Conservation (phyloP, 2,113 vertebrate species). For the Pygoscelis adeliae region DNA sequence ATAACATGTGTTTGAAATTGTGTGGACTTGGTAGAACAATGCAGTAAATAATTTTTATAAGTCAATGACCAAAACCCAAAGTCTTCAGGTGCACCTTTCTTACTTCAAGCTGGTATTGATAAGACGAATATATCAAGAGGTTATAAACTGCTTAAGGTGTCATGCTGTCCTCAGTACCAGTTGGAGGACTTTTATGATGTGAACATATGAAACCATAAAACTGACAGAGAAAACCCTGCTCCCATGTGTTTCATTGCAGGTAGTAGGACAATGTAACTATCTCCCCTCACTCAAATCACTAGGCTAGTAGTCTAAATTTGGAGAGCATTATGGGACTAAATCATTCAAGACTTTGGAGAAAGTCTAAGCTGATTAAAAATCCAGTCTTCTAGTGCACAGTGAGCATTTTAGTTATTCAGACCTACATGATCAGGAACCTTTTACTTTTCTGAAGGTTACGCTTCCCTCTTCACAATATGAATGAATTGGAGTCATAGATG, state of each 20-base stretch:
- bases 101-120: not conserved
- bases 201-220: slow-evolving; percentile 24
- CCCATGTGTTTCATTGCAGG: not conserved
- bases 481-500: not conserved
- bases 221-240: not conserved
- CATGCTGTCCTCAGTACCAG: slow-evolving; percentile 1
- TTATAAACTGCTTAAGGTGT: slow-evolving; percentile 11
- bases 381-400: not conserved
- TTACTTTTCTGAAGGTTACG: not conserved
- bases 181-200: not conserved
- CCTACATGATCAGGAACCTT: not conserved
- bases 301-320: not conserved
- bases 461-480: not conserved
- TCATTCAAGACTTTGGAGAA: not conserved
- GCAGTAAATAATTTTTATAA: not conserved
- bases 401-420: not conserved
- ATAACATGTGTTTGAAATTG: not conserved
- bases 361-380: not conserved
- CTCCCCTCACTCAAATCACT: not conserved
- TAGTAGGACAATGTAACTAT: not conserved
- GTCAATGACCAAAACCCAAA: not conserved
- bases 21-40: not conserved
- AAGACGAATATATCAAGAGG: not conserved
- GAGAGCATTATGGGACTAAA: not conserved
- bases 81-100: not conserved